These are phyloP conservation scores for Amphiprion clarkii DNA, from an alignment of 2,797 vertebrate genomes.

Conservation along the genomic window DNA sequence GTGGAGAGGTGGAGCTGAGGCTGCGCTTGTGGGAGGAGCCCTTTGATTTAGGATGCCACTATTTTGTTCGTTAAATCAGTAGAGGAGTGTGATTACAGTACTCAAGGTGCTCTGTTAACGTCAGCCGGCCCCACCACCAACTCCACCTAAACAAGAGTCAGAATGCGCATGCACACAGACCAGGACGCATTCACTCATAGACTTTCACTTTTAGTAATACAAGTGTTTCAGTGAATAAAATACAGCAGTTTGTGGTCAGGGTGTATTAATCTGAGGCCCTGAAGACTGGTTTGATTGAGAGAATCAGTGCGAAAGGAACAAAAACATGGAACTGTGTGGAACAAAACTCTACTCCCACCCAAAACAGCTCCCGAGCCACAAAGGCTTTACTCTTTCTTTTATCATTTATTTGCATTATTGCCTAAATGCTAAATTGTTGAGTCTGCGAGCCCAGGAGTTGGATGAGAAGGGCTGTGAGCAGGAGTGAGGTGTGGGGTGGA, in stretches of 20 bases:
- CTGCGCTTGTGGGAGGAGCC: slow-evolving; percentile 40
- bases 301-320: slow-evolving; percentile 57
- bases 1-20: slow-evolving; percentile 51
- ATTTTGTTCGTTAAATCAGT: slow-evolving; percentile 66
- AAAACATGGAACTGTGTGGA: slow-evolving; percentile 39
- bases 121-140: slow-evolving; percentile 9
- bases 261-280: slow-evolving; percentile 57
- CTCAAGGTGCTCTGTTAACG: slow-evolving; percentile 36
- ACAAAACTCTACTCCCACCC: slow-evolving; percentile 32
- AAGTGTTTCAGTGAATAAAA: slow-evolving; percentile 59
- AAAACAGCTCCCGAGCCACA: slow-evolving; percentile 26
- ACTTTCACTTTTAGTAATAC: slow-evolving; percentile 42
- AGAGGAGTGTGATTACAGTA: slow-evolving; percentile 48
- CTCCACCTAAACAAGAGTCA: slow-evolving; percentile 49
- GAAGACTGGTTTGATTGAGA: slow-evolving; percentile 58
- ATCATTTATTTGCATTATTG: slow-evolving; percentile 25
- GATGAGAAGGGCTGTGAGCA: slow-evolving; percentile 41
- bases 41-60: slow-evolving; percentile 38
- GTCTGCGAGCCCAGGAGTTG: slow-evolving; percentile 39
- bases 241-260: slow-evolving; percentile 69
- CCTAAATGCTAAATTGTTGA: slow-evolving; percentile 42
- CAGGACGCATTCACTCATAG: slow-evolving; percentile 43
- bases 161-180: slow-evolving; percentile 52
- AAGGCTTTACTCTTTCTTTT: slow-evolving; percentile 7
- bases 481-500: slow-evolving; percentile 30